These are phyloP conservation scores for Amaurobius ferox DNA, from an alignment of 2,888 invertebrate genomes.

Conservation along the genomic window DNA sequence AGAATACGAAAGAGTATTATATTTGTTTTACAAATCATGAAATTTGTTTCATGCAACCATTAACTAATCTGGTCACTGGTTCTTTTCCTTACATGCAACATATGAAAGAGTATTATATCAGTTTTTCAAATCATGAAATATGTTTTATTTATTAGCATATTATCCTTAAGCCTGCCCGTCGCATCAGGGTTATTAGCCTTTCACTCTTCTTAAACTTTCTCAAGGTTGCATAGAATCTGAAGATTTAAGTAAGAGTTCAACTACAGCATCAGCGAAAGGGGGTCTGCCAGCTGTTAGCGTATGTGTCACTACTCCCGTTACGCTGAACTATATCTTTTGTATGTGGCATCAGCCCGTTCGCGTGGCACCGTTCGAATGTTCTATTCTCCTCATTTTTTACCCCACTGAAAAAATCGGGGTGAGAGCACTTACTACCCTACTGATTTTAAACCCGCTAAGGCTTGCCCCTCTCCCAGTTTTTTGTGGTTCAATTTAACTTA, in stretches of 20 bases:
- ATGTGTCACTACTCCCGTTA: conserved; percentile 19
- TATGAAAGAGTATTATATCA: too few species aligned
- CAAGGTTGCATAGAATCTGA: not conserved
- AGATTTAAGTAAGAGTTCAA: conserved; percentile 9
- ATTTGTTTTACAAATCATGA: too few species aligned
- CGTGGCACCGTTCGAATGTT: conserved; percentile 37
- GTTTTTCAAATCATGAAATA: too few species aligned
- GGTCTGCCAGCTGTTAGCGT: conserved; percentile 8
- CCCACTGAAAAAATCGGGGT: conserved; percentile 19
- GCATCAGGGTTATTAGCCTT: not conserved
- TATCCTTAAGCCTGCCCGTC: too few species aligned
- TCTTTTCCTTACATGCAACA: too few species aligned
- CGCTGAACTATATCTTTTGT: conserved; percentile 61
- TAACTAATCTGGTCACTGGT: too few species aligned
- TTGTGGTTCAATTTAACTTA: conserved; percentile 33
- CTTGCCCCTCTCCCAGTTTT: conserved; percentile 32
- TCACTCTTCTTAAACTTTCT: not conserved
- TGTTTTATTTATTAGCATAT: too few species aligned
- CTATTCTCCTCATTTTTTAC: conserved; percentile 14
- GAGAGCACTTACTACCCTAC: conserved; percentile 43
- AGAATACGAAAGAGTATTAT: too few species aligned
- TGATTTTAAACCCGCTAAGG: conserved; percentile 1
- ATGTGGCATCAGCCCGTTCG: conserved; percentile 33
- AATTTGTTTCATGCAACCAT: too few species aligned
- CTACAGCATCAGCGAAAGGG: not conserved